A percentile compares a stretch with the other conserved stretches of the same genome.
These are phyloP conservation scores for Silurus meridionalis DNA, from an alignment of 2,113 vertebrate species.

Conservation along the genomic window DNA sequence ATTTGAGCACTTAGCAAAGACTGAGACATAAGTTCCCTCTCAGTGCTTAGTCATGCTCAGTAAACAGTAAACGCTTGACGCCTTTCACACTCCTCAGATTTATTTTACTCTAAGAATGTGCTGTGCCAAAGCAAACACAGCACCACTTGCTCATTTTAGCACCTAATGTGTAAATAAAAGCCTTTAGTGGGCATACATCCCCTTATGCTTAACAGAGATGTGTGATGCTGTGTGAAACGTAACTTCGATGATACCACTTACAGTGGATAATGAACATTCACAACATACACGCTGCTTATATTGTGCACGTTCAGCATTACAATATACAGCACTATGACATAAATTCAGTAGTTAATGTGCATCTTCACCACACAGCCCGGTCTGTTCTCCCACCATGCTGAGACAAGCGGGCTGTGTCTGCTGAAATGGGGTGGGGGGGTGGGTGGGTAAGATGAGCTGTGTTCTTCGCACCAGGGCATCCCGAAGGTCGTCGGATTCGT, in stretches of 20 bases:
- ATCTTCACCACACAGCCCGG: slow-evolving; percentile 51
- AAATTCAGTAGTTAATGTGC: background rate
- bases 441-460: slow-evolving; percentile 38
- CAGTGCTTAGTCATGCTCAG: slow-evolving; percentile 27
- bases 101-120: slow-evolving; percentile 61
- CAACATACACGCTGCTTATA: background rate
- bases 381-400: slow-evolving; percentile 46
- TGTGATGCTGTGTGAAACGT: slow-evolving; percentile 4
- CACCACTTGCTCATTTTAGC: slow-evolving; percentile 62
- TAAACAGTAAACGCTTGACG: slow-evolving; percentile 34
- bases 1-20: background rate
- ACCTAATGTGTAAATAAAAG: slow-evolving; percentile 66
- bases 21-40: slow-evolving; percentile 26
- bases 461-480: slow-evolving; percentile 59
- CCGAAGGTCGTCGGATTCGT: slow-evolving; percentile 64
- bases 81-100: slow-evolving; percentile 44
- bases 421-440: background rate
- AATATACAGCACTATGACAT: background rate
- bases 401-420: slow-evolving; percentile 38
- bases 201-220: slow-evolving; percentile 50
- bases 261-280: background rate
- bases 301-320: background rate
- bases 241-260: slow-evolving; percentile 43
- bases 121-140: slow-evolving; percentile 64
- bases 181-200: slow-evolving; percentile 54